These are phyloP conservation scores for human DNA, from an alignment of 2,113 vertebrate genomes.

Conservation along the genomic window GRCh38 chr2:133633501-133634000, in stretches of 20 bases:
- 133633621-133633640: background rate
- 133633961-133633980: slow-evolving; percentile 8
- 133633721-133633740: background rate
- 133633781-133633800: background rate
- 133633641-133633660: background rate
- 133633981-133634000: slow-evolving; percentile 22
- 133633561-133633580: background rate
- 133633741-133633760: background rate
- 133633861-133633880: slow-evolving; percentile 2
- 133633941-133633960: background rate
- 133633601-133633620: background rate
- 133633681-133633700: background rate
- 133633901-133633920: background rate
- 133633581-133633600: background rate
- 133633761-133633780: background rate
- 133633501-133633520: background rate
- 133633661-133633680: background rate
- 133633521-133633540: background rate
- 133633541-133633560: background rate
- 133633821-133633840: slow-evolving; percentile 11
- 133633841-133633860: background rate
- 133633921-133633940: background rate
- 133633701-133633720: background rate
- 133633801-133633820: background rate
- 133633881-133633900: background rate